Base-by-base conservation (phyloP, 2,113 vertebrate genomes). In the Salvelinus fontinalis region DNA sequence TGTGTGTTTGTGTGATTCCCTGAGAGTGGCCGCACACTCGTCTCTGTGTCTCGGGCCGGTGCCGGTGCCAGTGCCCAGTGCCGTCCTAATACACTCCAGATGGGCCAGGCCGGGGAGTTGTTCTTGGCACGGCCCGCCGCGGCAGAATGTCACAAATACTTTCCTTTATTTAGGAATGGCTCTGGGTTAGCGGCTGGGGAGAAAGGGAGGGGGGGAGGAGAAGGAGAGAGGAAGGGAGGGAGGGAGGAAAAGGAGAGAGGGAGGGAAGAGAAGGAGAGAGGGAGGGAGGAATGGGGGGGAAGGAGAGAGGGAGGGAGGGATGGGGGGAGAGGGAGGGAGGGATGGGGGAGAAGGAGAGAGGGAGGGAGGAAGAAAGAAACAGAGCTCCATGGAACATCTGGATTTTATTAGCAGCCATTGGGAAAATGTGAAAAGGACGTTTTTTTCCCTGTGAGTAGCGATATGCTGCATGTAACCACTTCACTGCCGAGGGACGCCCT, bases 71-170 rank as follows among this genome's bases (percentile, higher is more conserved):
- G 91, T 87, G 62, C 91, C 67, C 85, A 81, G 80, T 68, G 77
- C 87, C 83, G 76, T 81, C 83, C 91, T 86, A 93, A 95, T 83
- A 81, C 72, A 51, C 89, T 95, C 93, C 97, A 96, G 97, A 95
- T 96, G 96, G 94, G 81, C 82, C 83, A 90, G 87, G 83, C 85
- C 84, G 51, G 87, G 93, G 93, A 95, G 94, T 93, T 94, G 94
- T 94, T 96, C 90, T 94, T 96, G 96, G 95, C 95, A 74, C 67
- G 14, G 84, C 86, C 90, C 22, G 81, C 83, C 51, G 92, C 90
- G 90, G 94, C 95, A 92, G 93, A 95, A 94, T 94, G 93, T 92
- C 91, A 94, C 94, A 96, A 96, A 96, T 95, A 95, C 93, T 94
- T 95, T 95, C 93, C 95, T 96, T 96, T 95, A 95, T 95, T 95